Base-by-base conservation (phyloP, 2,797 vertebrate genomes). In the Ceyx erithaca region DNA sequence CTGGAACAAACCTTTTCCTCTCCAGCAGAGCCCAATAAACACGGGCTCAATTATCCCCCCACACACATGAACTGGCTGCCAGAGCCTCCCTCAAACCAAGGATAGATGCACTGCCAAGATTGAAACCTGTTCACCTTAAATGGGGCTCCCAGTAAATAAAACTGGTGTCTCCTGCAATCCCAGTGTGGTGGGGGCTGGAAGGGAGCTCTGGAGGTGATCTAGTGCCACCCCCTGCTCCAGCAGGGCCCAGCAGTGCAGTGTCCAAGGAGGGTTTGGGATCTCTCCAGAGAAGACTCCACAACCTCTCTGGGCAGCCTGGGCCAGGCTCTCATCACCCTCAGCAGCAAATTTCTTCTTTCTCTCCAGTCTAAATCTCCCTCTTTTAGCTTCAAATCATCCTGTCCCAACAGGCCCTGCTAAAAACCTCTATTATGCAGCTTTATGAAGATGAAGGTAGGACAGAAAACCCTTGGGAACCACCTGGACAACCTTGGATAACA, bases 401-500 rank as follows among this genome's bases (percentile, higher is more conserved):
- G 35, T 19, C 57, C 15, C 57, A 59, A 37, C 23, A 37, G 57
- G 14, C 23, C 33, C 23, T 40, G 19, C 40, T n/a, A 20, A 43
- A n/a, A 63, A 5, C 8, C 17, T 41, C 40, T 28, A 43, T 28
- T n/a, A 21, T 2, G 30, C 13, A 11, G 62, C 4, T 4, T 20
- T 12, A 14, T 0, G 11, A 20, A 58, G 77, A 8, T 6, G 25
- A 26, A 7, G 25, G 10, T 3, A 16, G 51, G 16, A 21, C 4
- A 33, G 31, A 19, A 86, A 80, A 5, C 10, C 57, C 66, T 19
- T 1, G 20, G 76, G 72, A 51, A 48, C 0, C 5, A 16, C 48
- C 23, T 1, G 48, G 30, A 6, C 33, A 16, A 2, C 12, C 31
- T 43, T 37, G 0, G 2, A 4, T 4, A 28, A 22, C 18, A 7